Evolutionary conservation across 2,888 invertebrate species (phyloP), one percentile per base, ranked within the genome.

Genomic region (Rhagophthalmus giganteus): DNA sequence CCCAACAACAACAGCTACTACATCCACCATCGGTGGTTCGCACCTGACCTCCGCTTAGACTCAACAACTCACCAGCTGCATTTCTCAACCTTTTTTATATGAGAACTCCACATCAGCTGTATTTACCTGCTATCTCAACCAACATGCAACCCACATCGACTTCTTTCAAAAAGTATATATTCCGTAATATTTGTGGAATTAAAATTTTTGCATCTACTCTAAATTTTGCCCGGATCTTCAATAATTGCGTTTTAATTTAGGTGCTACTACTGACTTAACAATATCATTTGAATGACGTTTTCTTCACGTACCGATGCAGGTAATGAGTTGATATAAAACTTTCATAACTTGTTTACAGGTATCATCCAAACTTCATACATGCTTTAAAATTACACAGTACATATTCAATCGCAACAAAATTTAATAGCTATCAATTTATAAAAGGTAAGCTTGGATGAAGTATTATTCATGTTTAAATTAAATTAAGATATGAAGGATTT

Each of bases 21-120:
- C 63, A 61, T 64, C 66, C 62, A 61, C 64, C 62, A 60, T 56
- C 60, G 60, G 64, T 63, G 63, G 62, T 63, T 59, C 52, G 57
- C 56, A 47, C 48, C 57, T 48, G 52, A 50, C 55, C 47, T 59
- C 54, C 58, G 58, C 59, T 59, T 59, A 57, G 50, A 57, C 54
- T 44, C 44, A 34, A 41, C 58, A 48, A 51, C 51, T 54, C 49
- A 39, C 47, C 59, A 54, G 54, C 59, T 47, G 57, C 59, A 54
- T 47, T 48, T 55, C 51, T 50, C 59, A 59, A 57, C 54, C 41
- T 50, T 55, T 58, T 51, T 54, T 54, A 57, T 59, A 60, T 41
- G 54, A 46, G 55, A 60, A 49, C 55, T 46, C 38, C 47, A 47
- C 56, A 51, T 27, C 52, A 52, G 45, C 57, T 48, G 58, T 52